Percentiles rank a stretch among this genome's conserved stretches.
These are phyloP conservation scores for Cerceris rybyensis DNA, from an alignment of 2,888 invertebrate species.

Conservation along the genomic window DNA sequence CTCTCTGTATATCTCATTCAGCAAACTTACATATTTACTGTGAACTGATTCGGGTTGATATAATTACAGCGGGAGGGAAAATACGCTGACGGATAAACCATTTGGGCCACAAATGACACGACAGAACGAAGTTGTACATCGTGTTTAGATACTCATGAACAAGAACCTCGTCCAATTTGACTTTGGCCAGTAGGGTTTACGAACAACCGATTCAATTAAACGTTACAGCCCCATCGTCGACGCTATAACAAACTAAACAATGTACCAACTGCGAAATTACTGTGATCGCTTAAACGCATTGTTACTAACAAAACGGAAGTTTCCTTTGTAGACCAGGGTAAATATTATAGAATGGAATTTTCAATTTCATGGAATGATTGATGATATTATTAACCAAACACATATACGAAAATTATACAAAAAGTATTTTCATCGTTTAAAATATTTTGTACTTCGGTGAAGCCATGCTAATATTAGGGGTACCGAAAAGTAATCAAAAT, in stretches of 20 bases:
- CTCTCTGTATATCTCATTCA: not conserved
- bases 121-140: conserved; percentile 14
- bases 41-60: not conserved
- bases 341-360: not conserved
- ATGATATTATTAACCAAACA: no score
- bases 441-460: no score
- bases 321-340: not conserved
- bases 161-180: conserved; percentile 37
- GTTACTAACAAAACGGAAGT: not conserved
- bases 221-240: conserved; percentile 12
- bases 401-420: no score
- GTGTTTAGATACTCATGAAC: conserved; percentile 39
- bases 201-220: conserved; percentile 31
- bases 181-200: conserved; percentile 25
- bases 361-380: not conserved
- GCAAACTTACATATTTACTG: not conserved
- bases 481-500: no score
- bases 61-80: not conserved
- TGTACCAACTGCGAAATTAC: conserved; percentile 4
- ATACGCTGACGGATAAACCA: conserved; percentile 22
- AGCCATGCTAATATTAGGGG: no score
- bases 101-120: not conserved
- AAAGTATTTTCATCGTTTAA: no score
- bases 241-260: conserved; percentile 4
- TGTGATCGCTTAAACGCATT: not conserved